Conservation (phyloP, 2,113 vertebrate genomes). For the Psettodes erumei region DNA sequence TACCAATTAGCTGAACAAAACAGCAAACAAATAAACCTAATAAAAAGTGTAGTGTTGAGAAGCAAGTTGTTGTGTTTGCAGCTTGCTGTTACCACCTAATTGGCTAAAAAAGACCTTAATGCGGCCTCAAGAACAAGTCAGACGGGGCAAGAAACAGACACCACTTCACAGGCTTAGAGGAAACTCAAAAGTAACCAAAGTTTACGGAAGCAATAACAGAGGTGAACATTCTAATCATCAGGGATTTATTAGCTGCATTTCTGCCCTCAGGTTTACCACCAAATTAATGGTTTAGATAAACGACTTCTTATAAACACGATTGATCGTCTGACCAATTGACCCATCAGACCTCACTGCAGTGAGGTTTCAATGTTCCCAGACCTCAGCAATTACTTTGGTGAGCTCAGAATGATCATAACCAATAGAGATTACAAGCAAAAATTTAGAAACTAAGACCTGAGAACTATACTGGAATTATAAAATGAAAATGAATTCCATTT, state of each 20-base stretch:
- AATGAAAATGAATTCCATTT: slow-evolving; percentile 49
- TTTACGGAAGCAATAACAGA: neutral
- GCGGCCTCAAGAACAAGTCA: too few relatives aligned
- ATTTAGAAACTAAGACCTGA: slow-evolving; percentile 15
- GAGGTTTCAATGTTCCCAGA: slow-evolving; percentile 1
- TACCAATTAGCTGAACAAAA: too few relatives aligned
- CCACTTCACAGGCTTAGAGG: too few relatives aligned
- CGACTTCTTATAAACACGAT: neutral
- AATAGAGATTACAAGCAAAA: neutral
- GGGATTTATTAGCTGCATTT: neutral
- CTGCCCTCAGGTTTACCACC: neutral
- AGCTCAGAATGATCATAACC: neutral
- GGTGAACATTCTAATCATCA: neutral
- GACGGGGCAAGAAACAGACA: neutral
- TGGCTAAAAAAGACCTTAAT: too few relatives aligned
- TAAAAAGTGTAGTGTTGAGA: too few relatives aligned
- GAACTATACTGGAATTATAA: slow-evolving; percentile 15
- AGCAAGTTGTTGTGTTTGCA: too few relatives aligned
- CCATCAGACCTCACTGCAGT: neutral
- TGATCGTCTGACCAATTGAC: neutral
- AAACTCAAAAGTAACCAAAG: neutral
- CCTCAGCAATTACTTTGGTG: neutral
- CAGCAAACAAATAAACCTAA: too few relatives aligned
- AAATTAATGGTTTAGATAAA: neutral
- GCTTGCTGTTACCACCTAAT: too few relatives aligned